These are phyloP conservation scores for Sebastes vulpes DNA, from an alignment of 2,797 vertebrate species.

Conservation along the genomic window DNA sequence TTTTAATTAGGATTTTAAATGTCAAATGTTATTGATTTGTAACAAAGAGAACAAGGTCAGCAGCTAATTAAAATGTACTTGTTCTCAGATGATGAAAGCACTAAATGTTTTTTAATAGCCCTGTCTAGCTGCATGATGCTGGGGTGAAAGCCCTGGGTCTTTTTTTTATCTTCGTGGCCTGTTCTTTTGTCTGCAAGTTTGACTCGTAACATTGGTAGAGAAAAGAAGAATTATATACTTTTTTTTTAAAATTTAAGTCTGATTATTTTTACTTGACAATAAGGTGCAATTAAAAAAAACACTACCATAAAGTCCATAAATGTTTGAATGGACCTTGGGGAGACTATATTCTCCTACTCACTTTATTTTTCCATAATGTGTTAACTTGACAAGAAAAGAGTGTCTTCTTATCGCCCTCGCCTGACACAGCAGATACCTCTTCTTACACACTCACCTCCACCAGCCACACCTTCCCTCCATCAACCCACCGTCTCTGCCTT, in stretches of 20 bases:
- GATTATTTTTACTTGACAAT: neutral
- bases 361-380: neutral
- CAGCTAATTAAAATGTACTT: conserved; percentile 63
- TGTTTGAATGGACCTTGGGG: neutral
- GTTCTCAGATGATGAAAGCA: conserved; percentile 40
- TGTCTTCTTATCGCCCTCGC: neutral
- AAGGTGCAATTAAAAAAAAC: neutral
- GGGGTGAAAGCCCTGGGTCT: neutral
- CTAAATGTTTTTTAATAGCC: conserved; percentile 40
- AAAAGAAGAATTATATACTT: neutral
- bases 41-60: conserved; percentile 59
- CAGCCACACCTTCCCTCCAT: neutral
- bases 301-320: neutral
- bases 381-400: neutral
- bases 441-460: neutral
- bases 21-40: conserved; percentile 72
- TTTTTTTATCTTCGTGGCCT: neutral
- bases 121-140: conserved; percentile 3
- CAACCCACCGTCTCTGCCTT: neutral
- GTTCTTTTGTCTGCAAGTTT: neutral
- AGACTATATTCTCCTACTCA: neutral
- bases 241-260: neutral
- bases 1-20: conserved; percentile 74
- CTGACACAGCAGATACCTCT: neutral
- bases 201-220: neutral